Conservation (phyloP, 2,888 invertebrate genomes). For the Xestia ashworthii region DNA sequence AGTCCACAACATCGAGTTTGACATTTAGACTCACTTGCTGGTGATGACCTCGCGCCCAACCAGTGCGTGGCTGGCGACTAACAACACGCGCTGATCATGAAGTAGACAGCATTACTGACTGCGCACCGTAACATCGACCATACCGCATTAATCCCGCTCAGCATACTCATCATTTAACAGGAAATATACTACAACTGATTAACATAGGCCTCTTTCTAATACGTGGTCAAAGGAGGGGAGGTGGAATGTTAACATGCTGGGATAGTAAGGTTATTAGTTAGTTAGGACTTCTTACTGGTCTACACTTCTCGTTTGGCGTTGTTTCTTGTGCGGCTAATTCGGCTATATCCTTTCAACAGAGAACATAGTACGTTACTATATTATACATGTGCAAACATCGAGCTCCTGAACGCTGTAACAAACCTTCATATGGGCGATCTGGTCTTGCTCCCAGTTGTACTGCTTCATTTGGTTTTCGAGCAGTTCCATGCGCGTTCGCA, state of each 20-base stretch:
- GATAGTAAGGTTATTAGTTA: not conserved
- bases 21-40: conserved; percentile 15
- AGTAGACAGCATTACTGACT: conserved; percentile 24
- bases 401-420: not conserved
- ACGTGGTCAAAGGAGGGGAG: not conserved
- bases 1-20: conserved; percentile 22
- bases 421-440: conserved; percentile 99
- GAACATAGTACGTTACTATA: not conserved
- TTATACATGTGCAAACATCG: not conserved
- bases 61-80: not conserved
- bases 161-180: conserved; percentile 2
- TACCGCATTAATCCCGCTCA: conserved; percentile 8
- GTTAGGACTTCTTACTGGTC: not conserved
- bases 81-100: conserved; percentile 22
- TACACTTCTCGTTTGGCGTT: not conserved
- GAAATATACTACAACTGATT: conserved; percentile 11
- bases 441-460: conserved; percentile 99
- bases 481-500: conserved; percentile 97
- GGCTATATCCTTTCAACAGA: conserved; percentile 2
- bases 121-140: conserved; percentile 4
- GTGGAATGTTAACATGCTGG: not conserved
- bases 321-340: not conserved
- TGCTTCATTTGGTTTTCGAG: conserved; percentile 99
- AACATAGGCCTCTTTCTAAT: conserved; percentile 13
- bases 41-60: not conserved